Evolutionary conservation across 64 coral and sea anemone genomes (phyloP), one percentile per base, ranked within the genome.

Genomic region (Actinia tenebrosa): DNA sequence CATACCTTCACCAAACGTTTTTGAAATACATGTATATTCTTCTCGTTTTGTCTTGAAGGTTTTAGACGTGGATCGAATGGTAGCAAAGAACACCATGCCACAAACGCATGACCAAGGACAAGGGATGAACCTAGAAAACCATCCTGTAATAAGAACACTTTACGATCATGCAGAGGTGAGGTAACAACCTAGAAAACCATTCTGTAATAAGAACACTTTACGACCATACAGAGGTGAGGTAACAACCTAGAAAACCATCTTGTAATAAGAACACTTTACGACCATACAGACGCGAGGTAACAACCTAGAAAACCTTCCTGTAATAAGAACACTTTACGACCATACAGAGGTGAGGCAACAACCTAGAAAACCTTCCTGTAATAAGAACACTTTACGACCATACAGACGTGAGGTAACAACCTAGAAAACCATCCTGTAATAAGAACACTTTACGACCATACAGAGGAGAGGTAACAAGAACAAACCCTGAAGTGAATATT

Each of bases 371-470:
- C 30, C 30, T 0, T 37, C 30, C 30, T 37, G 30, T 37, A 37
- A 37, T 37, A 37, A 37, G 30, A 37, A 37, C 30, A 37, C 30
- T 37, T 37, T 37, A 37, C 30, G 1, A 71, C 30, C 30, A 37
- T 37, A 37, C 30, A 37, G 30, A 37, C 0, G 30, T 37, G 30
- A 0, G 30, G 30, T 37, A 37, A 37, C 30, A 37, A 91, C 45
- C 85, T 98, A 42, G 96, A 98, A 86, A 92, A 95, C 71, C 96
- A 98, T 22, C 96, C 96, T 43, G 96, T 98, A 42, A 98, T 98
- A 69, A 72, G 96, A 84, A 98, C 96, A 14, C 82, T 98, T 30
- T 98, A 98, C 80, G 96, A 98, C 75, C 96, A 98, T 50, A 77
- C 56, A 25, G 96, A 98, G 80, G 96, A 95, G 53, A 66, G 66